Base-by-base conservation (phyloP, 2,888 invertebrate genomes). In the Microctonus hyperodae region DNA sequence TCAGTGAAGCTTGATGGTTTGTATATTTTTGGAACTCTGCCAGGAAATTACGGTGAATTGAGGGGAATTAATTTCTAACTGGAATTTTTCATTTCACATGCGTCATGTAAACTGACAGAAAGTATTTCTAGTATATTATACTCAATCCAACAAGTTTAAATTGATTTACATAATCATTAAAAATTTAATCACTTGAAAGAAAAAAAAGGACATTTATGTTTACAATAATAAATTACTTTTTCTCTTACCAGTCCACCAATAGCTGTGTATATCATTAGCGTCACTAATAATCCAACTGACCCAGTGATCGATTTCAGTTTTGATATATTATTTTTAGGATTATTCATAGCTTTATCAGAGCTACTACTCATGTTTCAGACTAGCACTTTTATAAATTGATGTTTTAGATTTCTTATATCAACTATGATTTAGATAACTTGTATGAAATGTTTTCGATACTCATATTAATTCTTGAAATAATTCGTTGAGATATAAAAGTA, bases 241-340 rank as follows among this genome's bases (percentile, higher is more conserved):
- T 56, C 28, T 86, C 90, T 88, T 86, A 94, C 94, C 89, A 92
- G 84, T 74, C 94, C 94, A 63, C 94, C 94, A 59, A 90, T 89
- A 33, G 89, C 90, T 0, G 93, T 93, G 78, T 94, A 94, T 67
- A 90, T 85, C 88, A 92, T 92, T 64, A 94, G 86, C 0, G 92
- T 90, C 57, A 92, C 87, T 70, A 94, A 86, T 70, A 94, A 86
- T 55, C 92, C 93, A 62, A 91, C 85, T 76, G 94, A 94, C 66
- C 92, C 90, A 59, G 91, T 79, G 13, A 90, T 89, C 16, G 88
- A 87, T 80, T 91, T 89, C 59, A 92, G 86, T 78, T 89, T 81
- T 64, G 22, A 70, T 59, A 22, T 70, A 65, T 28, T 28, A 25
- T 31, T 55, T n/a, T 55, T 31, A 31, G 20, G 10, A 28, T n/a